Evolutionary conservation across 2,113 vertebrate genomes (phyloP), one percentile per base, ranked within the genome.

Genomic region (Nothocercus nigrocapillus): DNA sequence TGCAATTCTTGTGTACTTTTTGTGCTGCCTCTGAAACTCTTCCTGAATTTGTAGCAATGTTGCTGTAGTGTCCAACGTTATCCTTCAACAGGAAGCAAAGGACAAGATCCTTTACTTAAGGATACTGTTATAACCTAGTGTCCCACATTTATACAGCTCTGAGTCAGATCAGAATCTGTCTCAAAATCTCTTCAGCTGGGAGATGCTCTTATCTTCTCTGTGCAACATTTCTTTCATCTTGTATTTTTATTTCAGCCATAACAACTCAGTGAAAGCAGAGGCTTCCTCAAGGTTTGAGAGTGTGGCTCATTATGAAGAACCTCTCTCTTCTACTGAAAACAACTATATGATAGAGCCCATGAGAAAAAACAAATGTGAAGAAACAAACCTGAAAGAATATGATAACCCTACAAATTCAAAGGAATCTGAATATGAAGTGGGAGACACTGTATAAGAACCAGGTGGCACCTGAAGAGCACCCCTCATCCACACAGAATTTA

Each of bases 191-290:
- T 58, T 27, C 59, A 38, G 28, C 0, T 82, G 62, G 34, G 47
- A 73, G 14, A 27, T 73, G 58, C 5, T 69, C 21, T 79, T 64
- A 22, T n/a, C 66, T 69, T 4, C 11, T 82, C n/a, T 84, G n/a
- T 89, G 38, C 13, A 82, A 13, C 9, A 73, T 5, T 59, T 75
- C 38, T 75, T 69, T 82, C n/a, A 10, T 34, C 5, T 3, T 74
- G n/a, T 40, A 5, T 89, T 95, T 89, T 66, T 0, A 62, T 95
- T 96, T 90, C 85, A 96, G 96, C n/a, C 67, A 62, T 44, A 94
- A 62, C 54, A 94, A 66, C 54, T 74, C 4, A 21, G 42, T 66
- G 0, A 93, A 49, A 89, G 72, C 85, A 53, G 74, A 72, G 73
- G 14, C 78, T 89, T 51, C 86, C 42, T 66, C 58, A 19, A 47